Percentiles rank a stretch among this genome's conserved stretches.
These are phyloP conservation scores for Heterotilapia buettikoferi DNA, from an alignment of 2,113 vertebrate species.

Conservation along the genomic window DNA sequence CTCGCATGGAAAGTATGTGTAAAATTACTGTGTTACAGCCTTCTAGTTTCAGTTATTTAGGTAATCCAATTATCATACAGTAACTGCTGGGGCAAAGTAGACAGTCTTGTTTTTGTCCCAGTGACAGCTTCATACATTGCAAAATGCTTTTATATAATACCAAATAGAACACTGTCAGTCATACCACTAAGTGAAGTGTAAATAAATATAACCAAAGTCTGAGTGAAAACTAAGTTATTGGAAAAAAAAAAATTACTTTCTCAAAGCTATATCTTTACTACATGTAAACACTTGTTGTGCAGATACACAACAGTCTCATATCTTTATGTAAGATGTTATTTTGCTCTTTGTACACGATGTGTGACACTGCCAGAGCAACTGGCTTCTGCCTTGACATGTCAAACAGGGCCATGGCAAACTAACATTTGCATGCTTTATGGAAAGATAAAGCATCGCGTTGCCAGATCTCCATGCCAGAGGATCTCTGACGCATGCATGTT, in stretches of 20 bases:
- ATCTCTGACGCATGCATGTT: constrained; percentile 1
- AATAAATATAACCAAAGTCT: background rate
- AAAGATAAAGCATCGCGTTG: background rate
- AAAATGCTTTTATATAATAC: background rate
- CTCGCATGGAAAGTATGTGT: background rate
- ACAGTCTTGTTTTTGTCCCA: background rate
- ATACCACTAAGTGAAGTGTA: background rate
- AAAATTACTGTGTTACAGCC: background rate
- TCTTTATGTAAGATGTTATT: background rate
- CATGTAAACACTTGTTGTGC: background rate
- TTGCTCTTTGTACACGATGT: background rate
- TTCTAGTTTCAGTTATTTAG: background rate
- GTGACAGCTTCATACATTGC: background rate
- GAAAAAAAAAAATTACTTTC: background rate
- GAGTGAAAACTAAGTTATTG: background rate
- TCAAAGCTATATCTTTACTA: background rate
- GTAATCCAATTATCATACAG: background rate
- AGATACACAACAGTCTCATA: background rate
- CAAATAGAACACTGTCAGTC: background rate
- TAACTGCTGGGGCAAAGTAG: background rate
- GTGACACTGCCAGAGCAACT: background rate
- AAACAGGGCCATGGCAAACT: background rate
- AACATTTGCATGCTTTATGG: constrained; percentile 8
- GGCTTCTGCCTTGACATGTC: constrained; percentile 1
- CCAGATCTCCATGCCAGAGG: background rate